phyloP scores from a whole-genome alignment of 2,797 vertebrate species.

The Enteromius argenteus region DNA sequence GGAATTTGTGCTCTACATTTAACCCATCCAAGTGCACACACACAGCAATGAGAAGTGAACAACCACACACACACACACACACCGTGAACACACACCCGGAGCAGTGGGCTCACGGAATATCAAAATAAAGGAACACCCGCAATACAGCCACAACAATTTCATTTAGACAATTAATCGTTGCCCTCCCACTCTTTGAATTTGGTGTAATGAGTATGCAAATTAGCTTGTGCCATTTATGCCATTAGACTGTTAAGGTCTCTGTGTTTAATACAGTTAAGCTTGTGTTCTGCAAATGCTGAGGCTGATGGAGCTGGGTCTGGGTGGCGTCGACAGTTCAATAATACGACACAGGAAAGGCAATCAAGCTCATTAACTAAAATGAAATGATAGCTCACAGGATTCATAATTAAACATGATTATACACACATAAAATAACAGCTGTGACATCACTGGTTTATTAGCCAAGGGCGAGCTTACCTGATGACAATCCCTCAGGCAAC shows the following conservation, averaged over 20 bases:
- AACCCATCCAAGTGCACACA: too few species aligned
- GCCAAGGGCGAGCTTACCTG: conserved; percentile 10
- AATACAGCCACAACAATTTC: conserved; percentile 10
- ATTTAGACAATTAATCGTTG: conserved; percentile 39
- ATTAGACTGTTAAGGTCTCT: conserved; percentile 19
- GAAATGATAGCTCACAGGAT: conserved; percentile 39
- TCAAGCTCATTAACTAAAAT: conserved; percentile 44
- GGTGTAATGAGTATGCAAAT: conserved; percentile 42
- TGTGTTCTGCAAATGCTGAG: conserved; percentile 24
- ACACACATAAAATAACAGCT: conserved; percentile 16
- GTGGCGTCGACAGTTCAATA: conserved; percentile 28
- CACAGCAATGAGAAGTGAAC: too few species aligned
- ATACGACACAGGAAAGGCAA: conserved; percentile 32
- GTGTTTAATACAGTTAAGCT: conserved; percentile 13
- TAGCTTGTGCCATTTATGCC: not conserved
- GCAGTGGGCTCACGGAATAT: too few species aligned
- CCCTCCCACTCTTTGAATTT: conserved; percentile 37
- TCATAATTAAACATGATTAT: conserved; percentile 41
- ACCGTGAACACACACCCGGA: too few species aligned
- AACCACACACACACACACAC: too few species aligned
- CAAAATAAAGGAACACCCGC: not conserved
- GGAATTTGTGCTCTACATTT: too few species aligned
- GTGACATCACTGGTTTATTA: conserved; percentile 40
- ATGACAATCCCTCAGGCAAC: not conserved
- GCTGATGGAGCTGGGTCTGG: conserved; percentile 17